phyloP scores from a whole-genome alignment of 2,113 vertebrate species.

The Myiagra hebetior region DNA sequence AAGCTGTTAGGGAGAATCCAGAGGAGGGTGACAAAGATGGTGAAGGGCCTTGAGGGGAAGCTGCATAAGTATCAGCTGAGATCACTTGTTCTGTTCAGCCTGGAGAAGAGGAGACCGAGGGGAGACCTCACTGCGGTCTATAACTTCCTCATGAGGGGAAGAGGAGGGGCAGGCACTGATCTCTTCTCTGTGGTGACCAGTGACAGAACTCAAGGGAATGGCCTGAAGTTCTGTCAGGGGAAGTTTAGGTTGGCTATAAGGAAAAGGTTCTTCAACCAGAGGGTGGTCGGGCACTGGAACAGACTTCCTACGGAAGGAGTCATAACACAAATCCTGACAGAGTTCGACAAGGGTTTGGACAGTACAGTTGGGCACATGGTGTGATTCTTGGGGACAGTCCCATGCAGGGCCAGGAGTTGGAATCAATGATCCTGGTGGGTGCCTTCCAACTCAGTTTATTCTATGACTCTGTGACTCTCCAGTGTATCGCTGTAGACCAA shows the following conservation, averaged over 20 bases:
- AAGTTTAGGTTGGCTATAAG: not conserved
- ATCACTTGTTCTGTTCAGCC: not conserved
- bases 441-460: not conserved
- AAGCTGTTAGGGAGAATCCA: not conserved
- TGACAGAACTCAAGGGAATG: not conserved
- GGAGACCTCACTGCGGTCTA: not conserved
- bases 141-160: not conserved
- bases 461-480: not conserved
- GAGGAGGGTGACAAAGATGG: not conserved
- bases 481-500: not conserved
- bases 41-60: not conserved
- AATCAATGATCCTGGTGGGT: not conserved
- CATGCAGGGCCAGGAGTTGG: too few relatives aligned
- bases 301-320: not conserved
- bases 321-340: not conserved
- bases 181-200: not conserved
- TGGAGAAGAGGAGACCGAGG: not conserved
- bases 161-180: not conserved
- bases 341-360: not conserved
- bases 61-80: accelerated
- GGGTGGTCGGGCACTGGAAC: not conserved
- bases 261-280: not conserved
- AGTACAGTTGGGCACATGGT: not conserved
- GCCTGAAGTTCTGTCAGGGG: not conserved
- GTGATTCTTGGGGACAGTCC: too few relatives aligned